Percentiles rank a stretch among this genome's conserved stretches.
Conservation (phyloP, 2,888 invertebrate species). For the Hyles lineata region DNA sequence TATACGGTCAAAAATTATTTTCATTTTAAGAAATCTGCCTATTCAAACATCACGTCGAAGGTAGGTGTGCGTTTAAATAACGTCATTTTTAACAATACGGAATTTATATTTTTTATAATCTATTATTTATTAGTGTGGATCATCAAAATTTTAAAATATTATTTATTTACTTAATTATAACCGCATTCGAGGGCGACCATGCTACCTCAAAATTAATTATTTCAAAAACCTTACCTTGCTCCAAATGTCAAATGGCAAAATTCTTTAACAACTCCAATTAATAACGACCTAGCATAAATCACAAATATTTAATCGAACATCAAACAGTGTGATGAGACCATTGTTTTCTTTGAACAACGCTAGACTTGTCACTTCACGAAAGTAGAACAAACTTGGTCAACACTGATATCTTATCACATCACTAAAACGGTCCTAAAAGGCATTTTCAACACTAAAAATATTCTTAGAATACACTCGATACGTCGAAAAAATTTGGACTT, state of each 20-base stretch:
- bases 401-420: slow-evolving; percentile 69
- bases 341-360: slow-evolving; percentile 38
- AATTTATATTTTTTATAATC: too few relatives aligned
- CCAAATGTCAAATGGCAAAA: background rate
- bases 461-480: slow-evolving; percentile 1
- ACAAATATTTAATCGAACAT: slow-evolving; percentile 7
- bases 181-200: background rate
- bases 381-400: slow-evolving; percentile 71
- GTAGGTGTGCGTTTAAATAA: too few relatives aligned
- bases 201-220: background rate
- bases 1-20: too few relatives aligned
- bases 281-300: background rate
- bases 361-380: slow-evolving; percentile 65
- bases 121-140: too few relatives aligned
- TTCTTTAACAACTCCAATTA: background rate
- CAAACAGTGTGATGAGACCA: slow-evolving; percentile 14
- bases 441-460: slow-evolving; percentile 53
- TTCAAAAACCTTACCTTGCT: slow-evolving; percentile 1
- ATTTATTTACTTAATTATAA: background rate
- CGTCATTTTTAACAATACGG: too few relatives aligned
- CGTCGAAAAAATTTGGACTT: background rate
- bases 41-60: too few relatives aligned
- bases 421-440: slow-evolving; percentile 73
- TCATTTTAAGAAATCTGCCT: too few relatives aligned
- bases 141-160: background rate